Conservation (phyloP, 2,888 invertebrate species). For the Brenthis ino region DNA sequence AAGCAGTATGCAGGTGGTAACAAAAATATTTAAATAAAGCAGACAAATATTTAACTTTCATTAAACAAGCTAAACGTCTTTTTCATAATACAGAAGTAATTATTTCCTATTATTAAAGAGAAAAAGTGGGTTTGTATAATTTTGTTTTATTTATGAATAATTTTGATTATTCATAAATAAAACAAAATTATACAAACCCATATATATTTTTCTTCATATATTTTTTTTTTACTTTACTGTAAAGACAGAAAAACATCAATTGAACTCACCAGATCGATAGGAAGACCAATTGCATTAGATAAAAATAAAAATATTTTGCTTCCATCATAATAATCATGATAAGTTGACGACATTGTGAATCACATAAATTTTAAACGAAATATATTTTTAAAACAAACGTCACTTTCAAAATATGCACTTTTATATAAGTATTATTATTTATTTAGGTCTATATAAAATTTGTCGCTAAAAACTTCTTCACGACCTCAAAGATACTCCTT, state of each 20-base stretch:
- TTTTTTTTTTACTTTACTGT: background rate
- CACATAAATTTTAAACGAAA: slow-evolving; percentile 18
- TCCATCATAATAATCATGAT: slow-evolving; percentile 85
- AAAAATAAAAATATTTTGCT: slow-evolving; percentile 87
- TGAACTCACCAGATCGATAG: slow-evolving; percentile 88
- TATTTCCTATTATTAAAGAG: too few species aligned
- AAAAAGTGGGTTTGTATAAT: too few species aligned
- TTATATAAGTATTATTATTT: background rate
- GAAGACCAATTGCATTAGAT: slow-evolving; percentile 85
- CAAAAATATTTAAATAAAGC: too few species aligned
- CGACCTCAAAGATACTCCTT: slow-evolving; percentile 21
- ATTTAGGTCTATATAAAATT: slow-evolving; percentile 7
- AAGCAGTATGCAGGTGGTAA: too few species aligned
- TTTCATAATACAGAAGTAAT: too few species aligned
- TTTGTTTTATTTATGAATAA: too few species aligned
- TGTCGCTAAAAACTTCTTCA: slow-evolving; percentile 12
- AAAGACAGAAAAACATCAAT: slow-evolving; percentile 46
- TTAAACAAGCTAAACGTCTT: too few species aligned
- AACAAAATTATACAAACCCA: too few species aligned
- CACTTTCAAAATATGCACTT: slow-evolving; percentile 14
- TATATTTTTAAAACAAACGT: background rate
- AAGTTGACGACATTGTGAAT: slow-evolving; percentile 53
- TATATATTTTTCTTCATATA: background rate
- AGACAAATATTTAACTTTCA: too few species aligned
- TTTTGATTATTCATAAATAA: too few species aligned